phyloP scores from a whole-genome alignment of 2,888 invertebrate genomes.

The Polyommatus icarus region DNA sequence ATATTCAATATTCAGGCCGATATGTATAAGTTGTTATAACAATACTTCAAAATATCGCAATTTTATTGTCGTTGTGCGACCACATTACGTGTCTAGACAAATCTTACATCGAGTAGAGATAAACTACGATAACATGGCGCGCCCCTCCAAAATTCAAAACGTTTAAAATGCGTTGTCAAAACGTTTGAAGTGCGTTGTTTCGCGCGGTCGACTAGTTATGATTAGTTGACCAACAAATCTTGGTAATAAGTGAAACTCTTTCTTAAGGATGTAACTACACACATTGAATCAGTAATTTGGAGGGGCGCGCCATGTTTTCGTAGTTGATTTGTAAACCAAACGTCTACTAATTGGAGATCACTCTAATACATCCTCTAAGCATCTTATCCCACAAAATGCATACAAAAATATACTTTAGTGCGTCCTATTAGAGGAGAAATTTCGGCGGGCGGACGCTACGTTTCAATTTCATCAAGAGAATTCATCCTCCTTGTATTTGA shows the following conservation, averaged over 20 bases:
- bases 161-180: no score
- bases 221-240: no score
- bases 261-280: no score
- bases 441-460: background rate
- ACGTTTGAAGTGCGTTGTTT: no score
- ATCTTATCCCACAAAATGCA: constrained; percentile 35
- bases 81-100: background rate
- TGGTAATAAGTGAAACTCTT: no score
- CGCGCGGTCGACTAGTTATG: no score
- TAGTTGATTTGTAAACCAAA: no score
- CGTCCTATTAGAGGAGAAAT: background rate
- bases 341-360: constrained; percentile 26
- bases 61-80: constrained; percentile 22
- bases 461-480: background rate
- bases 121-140: no score
- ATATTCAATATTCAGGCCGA: constrained; percentile 19
- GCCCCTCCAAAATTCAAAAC: no score
- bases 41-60: constrained; percentile 23
- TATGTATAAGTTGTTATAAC: constrained; percentile 4
- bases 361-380: constrained; percentile 23
- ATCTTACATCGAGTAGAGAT: background rate
- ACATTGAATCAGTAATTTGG: no score
- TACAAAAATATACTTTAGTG: constrained; percentile 40
- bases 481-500: background rate
- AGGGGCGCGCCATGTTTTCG: no score